Percentiles rank a stretch among this genome's conserved stretches.
Evolutionary conservation across 2,888 invertebrate species (phyloP).

Genomic region (Lochmaea crataegi): DNA sequence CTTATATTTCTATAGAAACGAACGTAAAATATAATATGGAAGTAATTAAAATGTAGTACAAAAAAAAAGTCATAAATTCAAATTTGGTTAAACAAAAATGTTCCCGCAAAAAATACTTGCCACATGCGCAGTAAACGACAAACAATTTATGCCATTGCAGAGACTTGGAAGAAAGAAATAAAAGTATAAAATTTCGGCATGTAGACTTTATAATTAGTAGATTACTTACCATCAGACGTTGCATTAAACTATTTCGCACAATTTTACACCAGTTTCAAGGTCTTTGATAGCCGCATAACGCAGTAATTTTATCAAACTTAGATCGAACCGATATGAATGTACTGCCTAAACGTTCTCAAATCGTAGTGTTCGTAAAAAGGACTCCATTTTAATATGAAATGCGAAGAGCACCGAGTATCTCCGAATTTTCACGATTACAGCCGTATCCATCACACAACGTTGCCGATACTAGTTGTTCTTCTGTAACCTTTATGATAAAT

Average conservation of each 20-base stretch:
- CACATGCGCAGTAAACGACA: slow-evolving; percentile 55
- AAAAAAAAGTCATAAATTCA: slow-evolving; percentile 36
- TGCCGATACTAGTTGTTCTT: background rate
- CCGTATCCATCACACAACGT: background rate
- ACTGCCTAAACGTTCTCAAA: slow-evolving; percentile 58
- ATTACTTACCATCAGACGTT: slow-evolving; percentile 51
- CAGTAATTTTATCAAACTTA: slow-evolving; percentile 37
- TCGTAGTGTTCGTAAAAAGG: slow-evolving; percentile 58
- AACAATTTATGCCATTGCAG: slow-evolving; percentile 59
- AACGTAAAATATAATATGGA: background rate
- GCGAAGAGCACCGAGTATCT: slow-evolving; percentile 36
- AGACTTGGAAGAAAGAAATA: slow-evolving; percentile 50
- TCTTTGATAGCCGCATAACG: slow-evolving; percentile 47
- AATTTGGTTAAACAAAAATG: slow-evolving; percentile 27
- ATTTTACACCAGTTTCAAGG: slow-evolving; percentile 40
- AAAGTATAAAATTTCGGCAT: slow-evolving; percentile 38
- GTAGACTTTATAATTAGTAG: slow-evolving; percentile 50
- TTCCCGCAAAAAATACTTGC: slow-evolving; percentile 39
- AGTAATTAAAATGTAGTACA: background rate
- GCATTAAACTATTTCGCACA: slow-evolving; percentile 38
- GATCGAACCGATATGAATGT: slow-evolving; percentile 37
- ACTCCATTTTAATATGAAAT: slow-evolving; percentile 55
- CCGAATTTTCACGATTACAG: slow-evolving; percentile 36
- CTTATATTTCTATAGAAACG: background rate
- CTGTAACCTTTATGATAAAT: background rate